Conservation (phyloP, 1,140 invertebrate species). For the Lepidurus packardi region DNA sequence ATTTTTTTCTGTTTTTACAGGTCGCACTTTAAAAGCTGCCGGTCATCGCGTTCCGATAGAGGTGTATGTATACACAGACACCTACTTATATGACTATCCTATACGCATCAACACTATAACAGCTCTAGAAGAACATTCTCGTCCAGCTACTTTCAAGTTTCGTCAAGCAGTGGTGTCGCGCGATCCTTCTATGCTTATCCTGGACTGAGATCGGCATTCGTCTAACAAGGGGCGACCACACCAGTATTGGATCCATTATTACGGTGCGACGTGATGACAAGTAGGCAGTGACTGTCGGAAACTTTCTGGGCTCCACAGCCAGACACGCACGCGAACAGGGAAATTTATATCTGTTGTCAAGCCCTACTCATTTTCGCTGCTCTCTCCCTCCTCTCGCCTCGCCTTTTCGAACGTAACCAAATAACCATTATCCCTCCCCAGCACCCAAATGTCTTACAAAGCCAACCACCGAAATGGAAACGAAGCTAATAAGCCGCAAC, state of each 20-base stretch:
- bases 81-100: too few species aligned
- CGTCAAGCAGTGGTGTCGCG: background rate
- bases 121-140: too few species aligned
- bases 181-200: background rate
- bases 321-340: background rate
- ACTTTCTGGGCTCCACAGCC: background rate
- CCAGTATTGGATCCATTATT: constrained; percentile 12
- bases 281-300: background rate
- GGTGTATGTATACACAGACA: too few species aligned
- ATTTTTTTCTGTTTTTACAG: too few species aligned
- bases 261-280: constrained; percentile 1
- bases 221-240: background rate
- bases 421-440: constrained; percentile 9
- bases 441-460: background rate
- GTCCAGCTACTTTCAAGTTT: too few species aligned
- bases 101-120: too few species aligned
- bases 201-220: background rate
- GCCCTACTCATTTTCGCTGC: constrained; percentile 4
- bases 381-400: background rate
- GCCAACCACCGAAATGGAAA: background rate
- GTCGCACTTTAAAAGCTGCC: too few species aligned
- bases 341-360: constrained; percentile 20
- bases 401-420: constrained; percentile 6
- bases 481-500: background rate
- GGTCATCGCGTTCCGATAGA: too few species aligned